These are phyloP conservation scores for Anthoscopus minutus DNA, from an alignment of 2,113 vertebrate genomes.

Conservation along the genomic window DNA sequence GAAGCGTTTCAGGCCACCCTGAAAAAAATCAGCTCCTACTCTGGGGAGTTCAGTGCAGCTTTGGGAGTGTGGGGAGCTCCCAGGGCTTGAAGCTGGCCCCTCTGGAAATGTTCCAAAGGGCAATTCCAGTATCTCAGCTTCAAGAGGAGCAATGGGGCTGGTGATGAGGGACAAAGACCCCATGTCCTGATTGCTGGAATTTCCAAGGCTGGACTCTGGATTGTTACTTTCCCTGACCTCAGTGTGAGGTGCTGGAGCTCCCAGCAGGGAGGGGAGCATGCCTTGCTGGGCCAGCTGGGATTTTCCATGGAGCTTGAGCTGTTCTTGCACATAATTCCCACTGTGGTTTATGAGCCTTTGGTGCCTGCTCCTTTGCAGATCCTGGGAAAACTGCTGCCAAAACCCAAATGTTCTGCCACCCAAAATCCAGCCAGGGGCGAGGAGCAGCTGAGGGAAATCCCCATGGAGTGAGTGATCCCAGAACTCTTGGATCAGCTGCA, in stretches of 20 bases:
- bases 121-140: not conserved
- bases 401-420: not conserved
- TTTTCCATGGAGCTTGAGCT: not conserved
- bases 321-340: not conserved
- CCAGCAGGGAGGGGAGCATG: not conserved
- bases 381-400: not conserved
- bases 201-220: not conserved
- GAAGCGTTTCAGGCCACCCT: not conserved
- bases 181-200: not conserved
- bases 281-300: not conserved
- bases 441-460: not conserved
- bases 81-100: not conserved
- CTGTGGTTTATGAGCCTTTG: rapidly evolving
- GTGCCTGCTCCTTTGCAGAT: not conserved
- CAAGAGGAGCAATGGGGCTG: not conserved
- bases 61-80: not conserved
- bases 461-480: not conserved
- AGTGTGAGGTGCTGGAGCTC: not conserved
- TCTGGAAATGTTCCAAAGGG: not conserved
- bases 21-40: not conserved
- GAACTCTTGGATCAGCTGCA: not conserved
- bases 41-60: not conserved
- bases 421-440: not conserved
- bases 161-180: not conserved
- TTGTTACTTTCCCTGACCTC: rapidly evolving